Conservation (phyloP, 2,113 vertebrate species). For the Limanda limanda region DNA sequence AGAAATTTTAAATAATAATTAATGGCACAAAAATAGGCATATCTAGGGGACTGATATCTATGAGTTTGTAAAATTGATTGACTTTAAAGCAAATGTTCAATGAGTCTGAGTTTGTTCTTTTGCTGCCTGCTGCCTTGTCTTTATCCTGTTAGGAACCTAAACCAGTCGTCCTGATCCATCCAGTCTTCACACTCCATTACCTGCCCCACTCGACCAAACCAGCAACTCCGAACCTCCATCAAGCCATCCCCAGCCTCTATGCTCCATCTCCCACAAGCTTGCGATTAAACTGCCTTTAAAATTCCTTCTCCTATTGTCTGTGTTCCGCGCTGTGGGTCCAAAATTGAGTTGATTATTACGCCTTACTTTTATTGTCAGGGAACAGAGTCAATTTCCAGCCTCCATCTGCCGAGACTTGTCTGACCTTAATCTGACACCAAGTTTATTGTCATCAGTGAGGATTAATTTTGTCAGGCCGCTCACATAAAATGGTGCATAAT, state of each 20-base stretch:
- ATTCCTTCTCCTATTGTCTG: background rate
- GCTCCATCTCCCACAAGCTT: background rate
- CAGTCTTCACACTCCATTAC: background rate
- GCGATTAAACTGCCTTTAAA: background rate
- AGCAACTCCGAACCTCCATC: background rate
- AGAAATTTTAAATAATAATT: too few relatives aligned
- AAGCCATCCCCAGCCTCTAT: background rate
- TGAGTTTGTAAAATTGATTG: too few relatives aligned
- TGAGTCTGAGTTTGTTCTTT: too few relatives aligned
- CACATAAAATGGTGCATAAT: slow-evolving; percentile 61
- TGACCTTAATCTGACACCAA: slow-evolving; percentile 62
- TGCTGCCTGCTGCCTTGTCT: background rate
- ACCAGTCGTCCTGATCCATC: background rate
- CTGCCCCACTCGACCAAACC: background rate
- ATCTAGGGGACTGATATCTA: too few relatives aligned
- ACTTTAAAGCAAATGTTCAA: too few relatives aligned
- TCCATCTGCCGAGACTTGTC: slow-evolving; percentile 53
- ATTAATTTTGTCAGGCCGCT: slow-evolving; percentile 60
- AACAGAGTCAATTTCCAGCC: slow-evolving; percentile 53
- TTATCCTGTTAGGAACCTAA: background rate
- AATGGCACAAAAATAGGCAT: too few relatives aligned
- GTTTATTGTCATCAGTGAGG: slow-evolving; percentile 59
- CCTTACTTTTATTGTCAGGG: slow-evolving; percentile 59
- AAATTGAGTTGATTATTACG: background rate
- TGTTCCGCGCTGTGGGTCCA: background rate